phyloP scores from a whole-genome alignment of 2,888 invertebrate genomes.

The Coleophora flavipennella region DNA sequence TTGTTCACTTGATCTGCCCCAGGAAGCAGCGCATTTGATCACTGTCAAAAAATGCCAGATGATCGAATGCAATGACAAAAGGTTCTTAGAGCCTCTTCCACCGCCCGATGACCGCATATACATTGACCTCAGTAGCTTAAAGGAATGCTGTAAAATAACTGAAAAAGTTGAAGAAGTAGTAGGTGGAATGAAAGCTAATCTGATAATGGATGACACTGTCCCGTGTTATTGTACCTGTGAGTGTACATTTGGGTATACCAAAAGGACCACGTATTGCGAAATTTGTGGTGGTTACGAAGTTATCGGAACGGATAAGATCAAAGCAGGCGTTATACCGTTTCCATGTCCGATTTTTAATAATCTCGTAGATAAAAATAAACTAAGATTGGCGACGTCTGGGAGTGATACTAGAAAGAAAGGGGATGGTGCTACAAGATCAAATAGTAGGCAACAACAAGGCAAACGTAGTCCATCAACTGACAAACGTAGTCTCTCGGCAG shows the following conservation, averaged over 20 bases:
- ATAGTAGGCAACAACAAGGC: too few relatives aligned
- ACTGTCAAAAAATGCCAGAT: conserved; percentile 36
- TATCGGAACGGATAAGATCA: conserved; percentile 37
- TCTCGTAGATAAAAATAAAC: conserved; percentile 38
- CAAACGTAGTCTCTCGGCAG: too few relatives aligned
- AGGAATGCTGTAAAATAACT: conserved; percentile 30
- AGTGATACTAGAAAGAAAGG: conserved; percentile 38
- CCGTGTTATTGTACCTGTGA: conserved; percentile 57
- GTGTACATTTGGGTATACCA: conserved; percentile 49
- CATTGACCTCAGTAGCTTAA: conserved; percentile 29
- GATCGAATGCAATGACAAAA: conserved; percentile 29
- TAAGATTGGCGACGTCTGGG: conserved; percentile 39
- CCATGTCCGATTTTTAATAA: conserved; percentile 60
- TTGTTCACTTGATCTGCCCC: conserved; percentile 32
- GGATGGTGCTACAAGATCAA: too few relatives aligned
- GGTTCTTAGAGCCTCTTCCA: conserved; percentile 24
- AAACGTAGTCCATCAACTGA: too few relatives aligned
- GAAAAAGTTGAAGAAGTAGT: conserved; percentile 36
- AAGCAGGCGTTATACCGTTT: conserved; percentile 27
- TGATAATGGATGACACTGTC: conserved; percentile 30
- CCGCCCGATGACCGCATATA: conserved; percentile 34
- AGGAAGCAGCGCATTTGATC: conserved; percentile 23
- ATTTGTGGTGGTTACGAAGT: conserved; percentile 54
- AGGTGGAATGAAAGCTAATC: conserved; percentile 34
- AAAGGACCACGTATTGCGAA: conserved; percentile 51